Conservation (phyloP, 2,888 invertebrate species). For the Phlogophora meticulosa region DNA sequence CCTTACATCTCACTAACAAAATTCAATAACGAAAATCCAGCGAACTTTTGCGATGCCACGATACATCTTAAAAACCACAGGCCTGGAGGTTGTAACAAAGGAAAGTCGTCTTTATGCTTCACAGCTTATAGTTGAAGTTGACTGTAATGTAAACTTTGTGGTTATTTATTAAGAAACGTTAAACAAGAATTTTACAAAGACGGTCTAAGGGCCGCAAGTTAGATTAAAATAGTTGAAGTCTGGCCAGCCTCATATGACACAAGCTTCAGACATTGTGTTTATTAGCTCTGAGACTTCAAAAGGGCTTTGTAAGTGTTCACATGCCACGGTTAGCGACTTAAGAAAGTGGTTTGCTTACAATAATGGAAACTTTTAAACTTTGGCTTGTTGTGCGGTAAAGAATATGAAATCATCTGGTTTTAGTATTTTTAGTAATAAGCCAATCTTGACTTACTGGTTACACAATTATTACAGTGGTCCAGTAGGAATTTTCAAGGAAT, state of each 20-base stretch:
- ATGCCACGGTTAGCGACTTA: constrained; percentile 8
- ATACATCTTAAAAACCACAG: constrained; percentile 61
- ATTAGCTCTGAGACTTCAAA: constrained; percentile 61
- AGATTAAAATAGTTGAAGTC: constrained; percentile 86
- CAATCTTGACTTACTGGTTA: too few relatives aligned
- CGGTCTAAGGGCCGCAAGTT: constrained; percentile 76
- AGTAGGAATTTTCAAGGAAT: too few relatives aligned
- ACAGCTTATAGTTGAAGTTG: constrained; percentile 45
- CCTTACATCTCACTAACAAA: constrained; percentile 75
- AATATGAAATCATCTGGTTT: background rate
- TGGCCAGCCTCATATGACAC: constrained; percentile 71
- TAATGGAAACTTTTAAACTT: constrained; percentile 33
- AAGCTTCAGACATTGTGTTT: constrained; percentile 58
- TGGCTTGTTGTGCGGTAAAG: background rate
- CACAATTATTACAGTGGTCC: too few relatives aligned
- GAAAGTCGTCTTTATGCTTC: constrained; percentile 49
- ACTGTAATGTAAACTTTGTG: constrained; percentile 55
- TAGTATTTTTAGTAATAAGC: background rate
- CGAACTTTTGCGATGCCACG: constrained; percentile 69
- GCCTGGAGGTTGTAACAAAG: constrained; percentile 17
- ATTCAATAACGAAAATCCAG: constrained; percentile 79
- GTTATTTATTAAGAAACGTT: constrained; percentile 83
- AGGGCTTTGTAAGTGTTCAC: constrained; percentile 37
- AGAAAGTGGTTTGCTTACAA: constrained; percentile 38
- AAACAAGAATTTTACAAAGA: constrained; percentile 81